Evolutionary conservation across 2,888 invertebrate genomes (phyloP), one percentile per base, ranked within the genome.

Genomic region (Heliconius cydno): DNA sequence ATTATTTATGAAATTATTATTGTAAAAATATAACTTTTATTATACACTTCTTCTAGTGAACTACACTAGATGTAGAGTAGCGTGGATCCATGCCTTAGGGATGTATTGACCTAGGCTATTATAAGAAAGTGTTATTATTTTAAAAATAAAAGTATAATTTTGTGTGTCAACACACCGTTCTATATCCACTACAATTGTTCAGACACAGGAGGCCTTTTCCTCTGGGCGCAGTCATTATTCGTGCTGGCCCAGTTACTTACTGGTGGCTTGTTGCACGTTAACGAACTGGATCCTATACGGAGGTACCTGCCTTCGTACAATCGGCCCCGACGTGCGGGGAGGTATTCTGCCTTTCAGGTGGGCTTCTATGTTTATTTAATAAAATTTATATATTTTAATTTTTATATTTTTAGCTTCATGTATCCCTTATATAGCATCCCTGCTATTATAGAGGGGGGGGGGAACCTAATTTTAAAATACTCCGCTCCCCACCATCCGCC

Each of bases 311-410:
- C 99, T 0, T 99, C 99, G 0, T 99, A 98, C 90, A 99, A 99
- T 90, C 95, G 99, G 72, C 99, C 99, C 0, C 95, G 98, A 65
- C 97, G 97, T 87, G 98, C 97, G 76, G 98, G 98, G 70, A 96
- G 99, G 82, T 99, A 99, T 93, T 99, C 99, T 0, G 99, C 99
- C 38, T 99, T 99, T 94, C 99, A 99, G 97, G 99, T 94, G 38
- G 13, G 41, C 15, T 52, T 52, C 19, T 19, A 19, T 52, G 19
- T 19, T 19, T 52, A 19, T 52, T 46, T 52, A 52, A 19, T 52
- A 19, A 52, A 1, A 19, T 52, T 19, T 19, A 19, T 19, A 19
- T 7, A 7, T 52, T 7, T 52, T 0, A 5, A 15, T 46, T 46
- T 46, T 46, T 46, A 46, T 46, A 6, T 46, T 46, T 46, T 46